Evolutionary conservation across 2,113 vertebrate species (phyloP).

Genomic region (Otus sunia): DNA sequence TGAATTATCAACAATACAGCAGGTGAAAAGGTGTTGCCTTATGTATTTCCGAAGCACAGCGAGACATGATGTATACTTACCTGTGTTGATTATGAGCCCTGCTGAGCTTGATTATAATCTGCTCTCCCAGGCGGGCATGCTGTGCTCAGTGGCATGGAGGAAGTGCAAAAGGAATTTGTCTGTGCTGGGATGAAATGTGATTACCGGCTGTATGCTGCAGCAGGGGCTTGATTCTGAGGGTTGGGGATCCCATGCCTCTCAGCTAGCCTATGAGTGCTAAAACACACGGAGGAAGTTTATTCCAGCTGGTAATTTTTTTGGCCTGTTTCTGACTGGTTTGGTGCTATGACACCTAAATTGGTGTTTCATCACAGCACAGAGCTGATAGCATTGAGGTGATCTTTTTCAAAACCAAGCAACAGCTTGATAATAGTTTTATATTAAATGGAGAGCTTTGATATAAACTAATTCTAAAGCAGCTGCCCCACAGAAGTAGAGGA

Average conservation of each 20-base stretch:
- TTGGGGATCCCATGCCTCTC: background rate
- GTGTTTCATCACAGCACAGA: background rate
- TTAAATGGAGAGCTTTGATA: background rate
- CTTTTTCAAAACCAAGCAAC: background rate
- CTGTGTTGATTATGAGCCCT: constrained; percentile 5
- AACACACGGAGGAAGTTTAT: background rate
- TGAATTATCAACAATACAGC: background rate
- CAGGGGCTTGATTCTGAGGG: background rate
- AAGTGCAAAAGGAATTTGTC: constrained; percentile 5
- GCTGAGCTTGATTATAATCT: constrained; percentile 33
- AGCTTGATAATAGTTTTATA: background rate
- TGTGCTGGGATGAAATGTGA: background rate
- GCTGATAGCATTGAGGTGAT: background rate
- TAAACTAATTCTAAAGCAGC: background rate
- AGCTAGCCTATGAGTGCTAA: background rate
- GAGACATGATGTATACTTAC: background rate
- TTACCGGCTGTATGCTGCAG: background rate
- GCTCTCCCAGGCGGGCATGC: background rate
- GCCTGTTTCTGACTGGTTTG: background rate
- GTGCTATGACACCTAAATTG: background rate
- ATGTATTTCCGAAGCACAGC: background rate
- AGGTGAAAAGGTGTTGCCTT: background rate
- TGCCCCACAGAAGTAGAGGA: background rate
- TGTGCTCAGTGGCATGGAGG: background rate
- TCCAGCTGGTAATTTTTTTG: background rate